Evolutionary conservation across 1,140 invertebrate genomes (phyloP).

Genomic region (Ceratitis capitata): DNA sequence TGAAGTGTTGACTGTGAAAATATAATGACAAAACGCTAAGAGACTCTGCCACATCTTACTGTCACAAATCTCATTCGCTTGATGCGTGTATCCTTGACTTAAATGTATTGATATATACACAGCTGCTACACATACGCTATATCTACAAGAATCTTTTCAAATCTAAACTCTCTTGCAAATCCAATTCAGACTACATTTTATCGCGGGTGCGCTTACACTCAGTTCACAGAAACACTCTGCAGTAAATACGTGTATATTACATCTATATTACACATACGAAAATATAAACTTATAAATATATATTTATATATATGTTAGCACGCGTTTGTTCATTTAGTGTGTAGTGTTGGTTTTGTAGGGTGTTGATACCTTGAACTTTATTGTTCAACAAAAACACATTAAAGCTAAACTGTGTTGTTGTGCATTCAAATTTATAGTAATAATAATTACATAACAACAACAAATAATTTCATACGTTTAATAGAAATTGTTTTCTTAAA

Average conservation of each 20-base stretch:
- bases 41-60: neutral
- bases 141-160: neutral
- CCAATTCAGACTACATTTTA: neutral
- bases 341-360: neutral
- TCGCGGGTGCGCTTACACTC: too few species aligned
- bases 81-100: neutral
- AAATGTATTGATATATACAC: neutral
- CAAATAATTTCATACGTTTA: neutral
- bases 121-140: neutral
- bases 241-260: too few species aligned
- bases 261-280: neutral
- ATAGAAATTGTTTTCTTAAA: neutral
- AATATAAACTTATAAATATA: neutral
- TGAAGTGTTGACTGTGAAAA: neutral
- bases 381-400: neutral
- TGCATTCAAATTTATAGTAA: neutral
- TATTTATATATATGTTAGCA: neutral
- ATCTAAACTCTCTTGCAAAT: neutral
- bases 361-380: slow-evolving; percentile 1
- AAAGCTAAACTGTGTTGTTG: neutral
- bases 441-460: too few species aligned
- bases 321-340: neutral
- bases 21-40: neutral
- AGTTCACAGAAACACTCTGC: too few species aligned
- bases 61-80: neutral